Conservation (phyloP, 2,888 invertebrate genomes). For the Nomada fabriciana region DNA sequence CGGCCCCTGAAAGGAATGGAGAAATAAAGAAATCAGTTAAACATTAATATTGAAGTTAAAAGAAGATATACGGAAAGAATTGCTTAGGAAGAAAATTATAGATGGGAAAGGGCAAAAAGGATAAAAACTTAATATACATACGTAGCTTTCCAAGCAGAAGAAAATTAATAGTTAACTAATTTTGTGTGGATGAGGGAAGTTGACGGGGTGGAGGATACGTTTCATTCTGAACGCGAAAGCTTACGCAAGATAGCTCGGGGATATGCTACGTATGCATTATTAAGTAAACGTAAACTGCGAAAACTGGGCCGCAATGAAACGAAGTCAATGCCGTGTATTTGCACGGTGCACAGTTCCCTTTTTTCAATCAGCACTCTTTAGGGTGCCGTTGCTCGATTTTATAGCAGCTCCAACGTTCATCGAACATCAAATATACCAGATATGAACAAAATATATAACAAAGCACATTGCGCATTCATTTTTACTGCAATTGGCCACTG, state of each 20-base stretch:
- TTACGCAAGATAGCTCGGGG: slow-evolving; percentile 34
- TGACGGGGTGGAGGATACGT: neutral
- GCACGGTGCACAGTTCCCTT: neutral
- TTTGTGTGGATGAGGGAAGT: too few species aligned
- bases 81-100: too few species aligned
- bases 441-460: too few species aligned
- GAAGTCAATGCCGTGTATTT: slow-evolving; percentile 49
- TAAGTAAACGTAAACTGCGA: slow-evolving; percentile 50
- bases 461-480: neutral
- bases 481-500: neutral
- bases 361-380: slow-evolving; percentile 9
- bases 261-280: slow-evolving; percentile 32
- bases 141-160: too few species aligned
- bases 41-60: neutral
- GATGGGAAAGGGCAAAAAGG: too few species aligned
- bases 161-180: too few species aligned
- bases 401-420: too few species aligned
- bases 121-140: too few species aligned
- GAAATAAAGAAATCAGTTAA: neutral
- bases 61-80: neutral
- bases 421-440: too few species aligned
- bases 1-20: slow-evolving; percentile 63
- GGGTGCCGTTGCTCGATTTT: neutral
- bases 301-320: slow-evolving; percentile 49
- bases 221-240: neutral